Evolutionary conservation across 1,140 invertebrate species (phyloP).

Genomic region (Luehdorfia chinensis): DNA sequence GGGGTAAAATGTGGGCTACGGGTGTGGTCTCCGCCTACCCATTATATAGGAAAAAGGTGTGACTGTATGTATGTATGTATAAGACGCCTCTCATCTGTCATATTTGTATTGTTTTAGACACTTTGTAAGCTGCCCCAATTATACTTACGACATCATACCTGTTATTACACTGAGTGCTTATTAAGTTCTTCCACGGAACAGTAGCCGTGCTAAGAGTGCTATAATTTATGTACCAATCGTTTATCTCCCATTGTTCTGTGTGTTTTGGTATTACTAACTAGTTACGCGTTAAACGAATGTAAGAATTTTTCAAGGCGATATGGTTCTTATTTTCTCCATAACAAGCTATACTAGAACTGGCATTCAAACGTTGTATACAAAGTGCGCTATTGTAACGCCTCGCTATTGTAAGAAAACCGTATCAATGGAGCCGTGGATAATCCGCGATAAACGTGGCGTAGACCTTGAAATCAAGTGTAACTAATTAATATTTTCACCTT

Average conservation of each 20-base stretch:
- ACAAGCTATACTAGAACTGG: too few species aligned
- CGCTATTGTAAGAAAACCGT: slow-evolving; percentile 43
- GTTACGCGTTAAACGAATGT: slow-evolving; percentile 1
- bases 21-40: too few species aligned
- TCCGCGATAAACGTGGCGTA: slow-evolving; percentile 48
- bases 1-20: too few species aligned
- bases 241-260: slow-evolving; percentile 55
- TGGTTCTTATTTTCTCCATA: slow-evolving; percentile 1
- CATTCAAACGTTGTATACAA: slow-evolving; percentile 13
- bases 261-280: slow-evolving; percentile 14
- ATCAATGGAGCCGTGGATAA: slow-evolving; percentile 54
- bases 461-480: slow-evolving; percentile 39
- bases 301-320: neutral
- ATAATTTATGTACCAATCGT: slow-evolving; percentile 73
- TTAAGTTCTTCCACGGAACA: slow-evolving; percentile 29
- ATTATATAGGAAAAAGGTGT: too few species aligned
- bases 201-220: slow-evolving; percentile 22
- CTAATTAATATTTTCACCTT: too few species aligned
- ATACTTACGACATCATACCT: too few species aligned
- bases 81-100: too few species aligned
- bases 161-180: slow-evolving; percentile 9
- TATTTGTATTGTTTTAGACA: too few species aligned
- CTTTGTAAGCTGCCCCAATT: too few species aligned
- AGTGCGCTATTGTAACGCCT: slow-evolving; percentile 23
- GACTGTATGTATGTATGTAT: too few species aligned